Evolutionary conservation across 2,113 vertebrate species (phyloP).

Genomic region (Semnornis frantzii): DNA sequence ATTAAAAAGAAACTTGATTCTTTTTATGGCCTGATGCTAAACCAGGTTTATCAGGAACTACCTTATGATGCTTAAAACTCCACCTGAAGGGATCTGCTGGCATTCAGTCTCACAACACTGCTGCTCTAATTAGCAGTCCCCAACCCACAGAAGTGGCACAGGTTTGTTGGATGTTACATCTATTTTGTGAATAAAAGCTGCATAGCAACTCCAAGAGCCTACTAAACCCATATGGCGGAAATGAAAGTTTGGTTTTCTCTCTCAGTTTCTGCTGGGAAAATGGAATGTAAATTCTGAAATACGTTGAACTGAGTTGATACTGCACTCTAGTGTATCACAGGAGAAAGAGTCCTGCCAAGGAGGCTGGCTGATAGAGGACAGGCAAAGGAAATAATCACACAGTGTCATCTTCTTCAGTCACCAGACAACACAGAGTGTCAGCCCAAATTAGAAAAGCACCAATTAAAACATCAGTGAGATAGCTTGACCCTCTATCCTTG

Average conservation of each 20-base stretch:
- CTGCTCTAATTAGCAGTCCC: background rate
- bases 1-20: background rate
- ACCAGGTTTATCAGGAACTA: background rate
- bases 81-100: background rate
- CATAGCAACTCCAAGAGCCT: background rate
- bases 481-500: background rate
- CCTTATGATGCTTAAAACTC: background rate
- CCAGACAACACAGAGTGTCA: background rate
- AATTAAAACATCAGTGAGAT: background rate
- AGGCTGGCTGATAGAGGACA: background rate
- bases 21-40: background rate
- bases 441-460: background rate
- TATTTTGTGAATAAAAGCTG: background rate
- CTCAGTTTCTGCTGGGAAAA: background rate
- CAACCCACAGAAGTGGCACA: background rate
- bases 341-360: background rate
- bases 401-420: background rate
- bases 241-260: background rate
- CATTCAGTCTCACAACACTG: background rate
- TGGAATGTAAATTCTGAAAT: background rate
- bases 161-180: background rate
- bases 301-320: background rate
- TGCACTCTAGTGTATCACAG: background rate
- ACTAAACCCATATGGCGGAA: background rate
- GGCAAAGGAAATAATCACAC: background rate